Conservation (phyloP, 2,888 invertebrate species). For the Ennomos quercinarius region DNA sequence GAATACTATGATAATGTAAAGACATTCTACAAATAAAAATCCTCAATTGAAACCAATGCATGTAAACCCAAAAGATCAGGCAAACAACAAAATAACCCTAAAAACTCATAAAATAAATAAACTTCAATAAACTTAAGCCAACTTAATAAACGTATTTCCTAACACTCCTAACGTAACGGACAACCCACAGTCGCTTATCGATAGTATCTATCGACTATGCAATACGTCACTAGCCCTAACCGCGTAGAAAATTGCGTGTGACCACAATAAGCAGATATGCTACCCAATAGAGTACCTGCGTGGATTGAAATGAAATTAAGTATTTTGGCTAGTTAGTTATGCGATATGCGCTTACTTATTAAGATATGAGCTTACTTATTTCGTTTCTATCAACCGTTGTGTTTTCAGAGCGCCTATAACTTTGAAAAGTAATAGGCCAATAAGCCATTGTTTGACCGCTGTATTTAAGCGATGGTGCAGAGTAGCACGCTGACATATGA, state of each 20-base stretch:
- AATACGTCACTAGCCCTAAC: conserved; percentile 53
- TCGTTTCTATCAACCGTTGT: too few species aligned
- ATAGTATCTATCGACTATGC: conserved; percentile 20
- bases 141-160: conserved; percentile 24
- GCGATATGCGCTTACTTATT: too few species aligned
- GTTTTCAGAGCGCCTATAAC: too few species aligned
- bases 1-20: too few species aligned
- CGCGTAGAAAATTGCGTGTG: conserved; percentile 62
- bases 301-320: conserved; percentile 48
- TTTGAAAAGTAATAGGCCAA: too few species aligned
- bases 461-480: too few species aligned
- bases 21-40: too few species aligned
- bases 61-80: conserved; percentile 1
- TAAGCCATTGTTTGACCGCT: too few species aligned
- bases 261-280: conserved; percentile 59
- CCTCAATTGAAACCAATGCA: too few species aligned
- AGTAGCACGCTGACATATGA: too few species aligned
- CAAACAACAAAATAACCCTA: conserved; percentile 10
- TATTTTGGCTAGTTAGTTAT: conserved; percentile 6
- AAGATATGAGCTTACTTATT: too few species aligned
- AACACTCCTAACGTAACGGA: conserved; percentile 12
- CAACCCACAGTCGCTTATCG: conserved; percentile 42
- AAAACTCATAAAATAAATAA: conserved; percentile 7
- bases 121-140: too few species aligned
- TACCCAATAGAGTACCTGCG: conserved; percentile 67